A percentile compares a stretch with the other conserved stretches of the same genome.
Evolutionary conservation across 2,888 invertebrate genomes (phyloP).

Genomic region (Acleris holmiana): DNA sequence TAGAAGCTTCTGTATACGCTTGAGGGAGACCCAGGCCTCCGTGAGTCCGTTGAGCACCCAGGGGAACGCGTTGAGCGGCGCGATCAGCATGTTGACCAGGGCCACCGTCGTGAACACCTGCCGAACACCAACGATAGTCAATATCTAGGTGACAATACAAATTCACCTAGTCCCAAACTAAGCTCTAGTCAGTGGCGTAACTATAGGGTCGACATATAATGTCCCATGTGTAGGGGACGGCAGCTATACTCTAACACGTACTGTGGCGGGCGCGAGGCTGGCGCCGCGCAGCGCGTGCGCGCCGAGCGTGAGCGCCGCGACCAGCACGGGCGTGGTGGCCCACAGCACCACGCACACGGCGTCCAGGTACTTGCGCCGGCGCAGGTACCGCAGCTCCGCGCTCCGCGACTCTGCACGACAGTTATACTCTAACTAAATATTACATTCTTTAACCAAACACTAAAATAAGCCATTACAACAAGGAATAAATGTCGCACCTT

Average conservation of each 20-base stretch:
- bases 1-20: conserved; percentile 92
- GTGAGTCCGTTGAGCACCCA: conserved; percentile 99
- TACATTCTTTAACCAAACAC: too few relatives aligned
- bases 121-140: conserved; percentile 35
- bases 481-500: too few relatives aligned
- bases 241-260: too few relatives aligned
- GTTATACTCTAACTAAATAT: too few relatives aligned
- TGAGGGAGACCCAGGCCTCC: conserved; percentile 97
- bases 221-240: too few relatives aligned
- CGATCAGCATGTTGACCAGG: conserved; percentile 97
- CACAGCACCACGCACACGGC: conserved; percentile 99
- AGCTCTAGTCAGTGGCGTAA: too few relatives aligned
- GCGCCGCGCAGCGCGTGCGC: conserved; percentile 91
- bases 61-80: conserved; percentile 98
- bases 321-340: conserved; percentile 98
- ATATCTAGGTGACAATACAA: background rate
- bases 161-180: too few relatives aligned
- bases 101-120: conserved; percentile 96
- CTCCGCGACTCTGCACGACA: conserved; percentile 83
- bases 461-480: too few relatives aligned
- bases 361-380: conserved; percentile 96
- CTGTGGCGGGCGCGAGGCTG: conserved; percentile 94
- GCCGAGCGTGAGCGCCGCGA: conserved; percentile 92
- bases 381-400: conserved; percentile 90
- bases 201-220: too few relatives aligned